Conservation (phyloP, 1,140 invertebrate genomes). For the Periplaneta americana region DNA sequence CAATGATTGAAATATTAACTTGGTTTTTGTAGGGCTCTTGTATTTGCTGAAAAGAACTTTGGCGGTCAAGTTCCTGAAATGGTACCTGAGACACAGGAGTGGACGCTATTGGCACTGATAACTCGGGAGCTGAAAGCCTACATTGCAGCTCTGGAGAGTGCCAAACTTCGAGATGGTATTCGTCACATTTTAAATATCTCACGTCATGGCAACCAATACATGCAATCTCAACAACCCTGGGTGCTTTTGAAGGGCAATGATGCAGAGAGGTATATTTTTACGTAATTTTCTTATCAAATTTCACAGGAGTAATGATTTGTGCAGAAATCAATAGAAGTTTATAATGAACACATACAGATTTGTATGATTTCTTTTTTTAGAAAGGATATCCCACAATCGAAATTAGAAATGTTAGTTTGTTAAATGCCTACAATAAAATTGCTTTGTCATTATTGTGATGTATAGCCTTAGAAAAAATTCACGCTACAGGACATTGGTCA, state of each 20-base stretch:
- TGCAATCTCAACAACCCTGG: slow-evolving; percentile 94
- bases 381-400: no score
- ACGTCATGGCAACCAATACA: slow-evolving; percentile 91
- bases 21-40: slow-evolving; percentile 59
- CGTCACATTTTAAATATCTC: slow-evolving; percentile 83
- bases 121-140: slow-evolving; percentile 80
- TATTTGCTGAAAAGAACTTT: slow-evolving; percentile 87
- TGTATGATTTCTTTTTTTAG: no score
- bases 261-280: slow-evolving; percentile 56
- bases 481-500: no score
- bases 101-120: slow-evolving; percentile 69
- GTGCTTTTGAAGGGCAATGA: slow-evolving; percentile 79
- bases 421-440: no score
- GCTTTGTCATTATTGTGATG: no score
- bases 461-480: no score
- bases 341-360: no score
- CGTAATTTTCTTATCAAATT: no score
- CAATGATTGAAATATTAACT: slow-evolving; percentile 5
- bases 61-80: slow-evolving; percentile 70
- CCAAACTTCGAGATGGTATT: slow-evolving; percentile 81
- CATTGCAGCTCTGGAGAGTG: slow-evolving; percentile 72
- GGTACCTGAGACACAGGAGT: slow-evolving; percentile 60
- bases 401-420: no score
- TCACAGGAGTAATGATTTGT: no score
- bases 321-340: no score